Base-by-base conservation (phyloP, 2,888 invertebrate genomes). In the Erebia aethiops region DNA sequence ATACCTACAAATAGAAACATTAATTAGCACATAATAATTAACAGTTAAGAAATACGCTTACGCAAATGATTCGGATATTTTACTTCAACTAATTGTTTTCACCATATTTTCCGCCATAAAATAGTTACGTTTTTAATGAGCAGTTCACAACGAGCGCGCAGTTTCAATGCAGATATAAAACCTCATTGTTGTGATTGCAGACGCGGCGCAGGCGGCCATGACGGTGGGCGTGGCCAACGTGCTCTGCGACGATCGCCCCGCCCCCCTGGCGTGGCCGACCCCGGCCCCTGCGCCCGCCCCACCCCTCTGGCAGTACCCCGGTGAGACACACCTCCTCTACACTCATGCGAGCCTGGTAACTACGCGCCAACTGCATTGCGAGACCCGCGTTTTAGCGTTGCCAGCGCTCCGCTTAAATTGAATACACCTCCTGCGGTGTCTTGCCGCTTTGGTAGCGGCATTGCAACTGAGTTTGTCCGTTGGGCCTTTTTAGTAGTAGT, bases 301-400 rank as follows among this genome's bases (percentile, higher is more conserved):
- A 68, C 95, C 97, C 70, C 94, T 97, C 84, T 97, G 97, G 97
- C 97, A 97, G 92, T 97, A 97, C 94, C 96, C 97, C 95, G 94
- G 92, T 92, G 84, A 91, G 91, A 79, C 81, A 89, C 95, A 89
- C 95, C 95, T 94, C 88, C 88, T 82, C 72, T 77, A 60, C 58
- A 77, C 78, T 82, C 78, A 87, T 93, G 92, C 81, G 84, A 83
- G 84, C 92, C 92, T 93, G 90, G 92, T 93, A 93, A 85, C 88
- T 92, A 88, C 92, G 92, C 92, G 92, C 92, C 92, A 93, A 93
- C 90, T 89, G 86, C 91, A 89, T 91, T 89, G 90, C 91, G 87
- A 90, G 91, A 90, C 85, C 87, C 89, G 82, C 81, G 85, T 80
- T 84, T 82, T 82, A 79, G 82, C 84, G 81, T 80, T 77, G 78